These are phyloP conservation scores for Drosophila pectinifera DNA, from an alignment of 1,140 invertebrate genomes.

Conservation along the genomic window DNA sequence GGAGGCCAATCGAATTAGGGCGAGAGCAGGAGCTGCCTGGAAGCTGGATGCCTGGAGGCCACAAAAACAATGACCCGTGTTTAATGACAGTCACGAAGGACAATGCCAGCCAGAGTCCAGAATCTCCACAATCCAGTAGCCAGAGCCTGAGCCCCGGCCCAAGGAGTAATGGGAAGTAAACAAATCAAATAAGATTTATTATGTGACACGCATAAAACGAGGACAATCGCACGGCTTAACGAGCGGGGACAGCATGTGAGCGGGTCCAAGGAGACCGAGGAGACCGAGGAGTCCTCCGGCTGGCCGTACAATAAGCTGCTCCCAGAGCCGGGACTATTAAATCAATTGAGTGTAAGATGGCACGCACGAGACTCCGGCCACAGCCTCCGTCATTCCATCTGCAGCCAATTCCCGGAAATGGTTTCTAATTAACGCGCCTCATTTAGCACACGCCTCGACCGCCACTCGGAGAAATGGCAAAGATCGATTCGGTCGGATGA, in stretches of 20 bases:
- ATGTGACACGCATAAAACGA: slow-evolving; percentile 81
- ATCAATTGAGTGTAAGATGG: slow-evolving; percentile 83
- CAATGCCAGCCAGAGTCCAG: slow-evolving; percentile 25
- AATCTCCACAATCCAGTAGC: slow-evolving; percentile 1
- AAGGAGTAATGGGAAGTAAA: slow-evolving; percentile 62
- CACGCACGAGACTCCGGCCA: slow-evolving; percentile 53
- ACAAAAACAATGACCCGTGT: slow-evolving; percentile 62
- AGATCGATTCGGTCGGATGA: slow-evolving; percentile 24
- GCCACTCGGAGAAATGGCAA: slow-evolving; percentile 31
- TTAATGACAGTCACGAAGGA: slow-evolving; percentile 63
- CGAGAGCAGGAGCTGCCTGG: not conserved
- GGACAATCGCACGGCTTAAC: slow-evolving; percentile 55
- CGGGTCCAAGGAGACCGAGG: not conserved
- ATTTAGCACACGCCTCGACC: slow-evolving; percentile 59
- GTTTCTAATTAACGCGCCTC: slow-evolving; percentile 74
- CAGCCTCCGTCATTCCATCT: slow-evolving; percentile 21
- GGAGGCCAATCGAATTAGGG: slow-evolving; percentile 73
- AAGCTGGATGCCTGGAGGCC: slow-evolving; percentile 30
- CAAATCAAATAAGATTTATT: slow-evolving; percentile 84
- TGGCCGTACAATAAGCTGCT: slow-evolving; percentile 51
- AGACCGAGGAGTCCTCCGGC: not conserved
- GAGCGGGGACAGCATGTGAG: slow-evolving; percentile 12
- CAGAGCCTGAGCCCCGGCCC: not conserved
- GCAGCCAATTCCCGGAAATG: slow-evolving; percentile 57
- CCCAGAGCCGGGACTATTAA: slow-evolving; percentile 62